Evolutionary conservation across 2,113 vertebrate genomes (phyloP).

Genomic region (Anser cygnoides): DNA sequence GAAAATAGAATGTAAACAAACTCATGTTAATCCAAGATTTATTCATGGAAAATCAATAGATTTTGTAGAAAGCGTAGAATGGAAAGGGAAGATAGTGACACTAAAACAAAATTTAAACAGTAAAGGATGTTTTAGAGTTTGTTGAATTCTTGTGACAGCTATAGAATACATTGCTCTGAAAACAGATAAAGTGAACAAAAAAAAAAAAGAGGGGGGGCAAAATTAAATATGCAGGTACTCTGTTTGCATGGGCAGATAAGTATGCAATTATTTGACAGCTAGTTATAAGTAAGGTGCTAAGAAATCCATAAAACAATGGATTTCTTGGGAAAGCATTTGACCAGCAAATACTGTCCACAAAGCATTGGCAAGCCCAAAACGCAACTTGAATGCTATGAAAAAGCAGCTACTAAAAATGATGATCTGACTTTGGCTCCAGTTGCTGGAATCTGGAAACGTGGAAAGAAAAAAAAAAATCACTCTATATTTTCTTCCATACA

Average conservation of each 20-base stretch:
- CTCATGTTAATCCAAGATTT: background rate
- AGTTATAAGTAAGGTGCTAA: background rate
- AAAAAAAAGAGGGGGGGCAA: background rate
- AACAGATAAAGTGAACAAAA: background rate
- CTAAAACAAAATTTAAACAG: background rate
- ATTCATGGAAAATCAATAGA: background rate
- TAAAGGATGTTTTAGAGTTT: background rate
- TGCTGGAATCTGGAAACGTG: background rate
- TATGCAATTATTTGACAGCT: background rate
- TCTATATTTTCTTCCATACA: background rate
- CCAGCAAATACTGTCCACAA: background rate
- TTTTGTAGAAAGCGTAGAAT: background rate
- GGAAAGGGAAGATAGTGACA: background rate
- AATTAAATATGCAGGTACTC: background rate
- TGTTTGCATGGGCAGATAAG: background rate
- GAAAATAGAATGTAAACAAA: background rate
- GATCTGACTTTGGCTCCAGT: background rate
- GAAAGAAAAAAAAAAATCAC: background rate
- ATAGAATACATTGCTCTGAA: background rate
- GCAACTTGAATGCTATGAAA: background rate
- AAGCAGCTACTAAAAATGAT: background rate
- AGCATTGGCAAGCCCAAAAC: background rate
- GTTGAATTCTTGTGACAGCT: background rate
- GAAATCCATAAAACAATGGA: background rate
- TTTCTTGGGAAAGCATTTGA: background rate